Conservation (phyloP, 2,888 invertebrate species). For the Nesidiocoris tenuis region DNA sequence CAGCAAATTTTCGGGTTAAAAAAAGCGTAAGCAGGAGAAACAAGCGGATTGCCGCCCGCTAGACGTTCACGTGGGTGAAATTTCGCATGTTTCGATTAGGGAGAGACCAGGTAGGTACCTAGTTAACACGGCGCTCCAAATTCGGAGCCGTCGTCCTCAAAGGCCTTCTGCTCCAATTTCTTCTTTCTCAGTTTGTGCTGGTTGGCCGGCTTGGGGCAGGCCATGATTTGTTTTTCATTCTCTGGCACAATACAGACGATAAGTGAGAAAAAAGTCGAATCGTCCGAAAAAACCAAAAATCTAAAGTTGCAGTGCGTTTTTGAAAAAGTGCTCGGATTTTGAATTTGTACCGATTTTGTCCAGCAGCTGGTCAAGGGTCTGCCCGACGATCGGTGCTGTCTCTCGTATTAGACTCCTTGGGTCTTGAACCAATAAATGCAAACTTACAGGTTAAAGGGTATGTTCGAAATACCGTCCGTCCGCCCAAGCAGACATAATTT, state of each 20-base stretch:
- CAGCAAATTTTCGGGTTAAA: no score
- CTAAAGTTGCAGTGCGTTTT: not conserved
- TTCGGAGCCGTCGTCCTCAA: slow-evolving; percentile 9
- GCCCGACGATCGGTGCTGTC: not conserved
- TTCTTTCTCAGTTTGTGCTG: slow-evolving; percentile 35
- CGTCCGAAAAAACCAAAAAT: not conserved
- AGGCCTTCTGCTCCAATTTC: slow-evolving; percentile 26
- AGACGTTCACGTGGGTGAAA: no score
- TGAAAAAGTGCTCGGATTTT: not conserved
- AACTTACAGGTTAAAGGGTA: no score
- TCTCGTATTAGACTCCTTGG: slow-evolving; percentile 17
- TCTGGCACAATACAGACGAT: slow-evolving; percentile 23
- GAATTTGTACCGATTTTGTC: slow-evolving; percentile 34
- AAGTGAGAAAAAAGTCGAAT: not conserved
- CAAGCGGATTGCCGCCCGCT: no score
- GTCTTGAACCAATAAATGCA: slow-evolving; percentile 17
- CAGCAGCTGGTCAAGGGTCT: slow-evolving; percentile 31
- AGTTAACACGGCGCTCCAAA: not conserved
- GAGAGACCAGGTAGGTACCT: no score
- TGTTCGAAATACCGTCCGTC: no score
- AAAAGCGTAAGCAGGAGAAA: no score
- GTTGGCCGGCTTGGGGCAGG: slow-evolving; percentile 19
- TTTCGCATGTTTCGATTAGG: no score
- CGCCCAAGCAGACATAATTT: no score
- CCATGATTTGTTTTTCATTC: slow-evolving; percentile 29